These are phyloP conservation scores for Umimayanthus chanpuru DNA, from an alignment of 92 coral and sea anemone genomes.

Conservation along the genomic window DNA sequence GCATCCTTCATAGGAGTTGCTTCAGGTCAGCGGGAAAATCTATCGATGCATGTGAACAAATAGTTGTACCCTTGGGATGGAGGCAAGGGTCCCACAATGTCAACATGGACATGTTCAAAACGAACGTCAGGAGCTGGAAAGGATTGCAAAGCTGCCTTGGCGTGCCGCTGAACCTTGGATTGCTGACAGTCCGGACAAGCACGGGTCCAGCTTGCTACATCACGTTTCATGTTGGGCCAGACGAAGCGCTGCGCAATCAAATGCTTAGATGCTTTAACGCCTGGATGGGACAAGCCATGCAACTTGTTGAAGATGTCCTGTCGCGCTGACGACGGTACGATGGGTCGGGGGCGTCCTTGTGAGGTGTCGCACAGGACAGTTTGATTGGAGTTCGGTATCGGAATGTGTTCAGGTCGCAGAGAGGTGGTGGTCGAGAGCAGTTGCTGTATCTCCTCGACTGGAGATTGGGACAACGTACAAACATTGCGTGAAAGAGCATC, in stretches of 20 bases:
- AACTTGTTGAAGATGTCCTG: conserved; percentile 4
- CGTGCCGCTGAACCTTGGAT: conserved; percentile 12
- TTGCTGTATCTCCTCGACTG: conserved; percentile 35
- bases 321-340: not conserved
- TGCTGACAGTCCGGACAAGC: conserved; percentile 22
- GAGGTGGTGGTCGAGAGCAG: conserved; percentile 43
- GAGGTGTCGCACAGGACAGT: conserved; percentile 47
- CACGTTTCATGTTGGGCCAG: too few relatives aligned
- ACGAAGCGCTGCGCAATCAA: too few relatives aligned
- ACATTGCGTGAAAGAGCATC: conserved; percentile 15
- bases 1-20: too few relatives aligned
- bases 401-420: conserved; percentile 29
- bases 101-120: too few relatives aligned
- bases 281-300: conserved; percentile 8
- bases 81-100: too few relatives aligned
- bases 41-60: too few relatives aligned
- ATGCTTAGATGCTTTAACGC: not conserved
- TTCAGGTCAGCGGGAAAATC: too few relatives aligned
- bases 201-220: not conserved
- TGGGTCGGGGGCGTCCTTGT: conserved; percentile 39
- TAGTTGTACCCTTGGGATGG: too few relatives aligned
- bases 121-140: not conserved
- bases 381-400: conserved; percentile 12
- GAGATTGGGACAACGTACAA: conserved; percentile 28
- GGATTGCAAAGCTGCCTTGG: not conserved